These are phyloP conservation scores for Aphis craccivora DNA, from an alignment of 1,140 invertebrate genomes.

Conservation along the genomic window DNA sequence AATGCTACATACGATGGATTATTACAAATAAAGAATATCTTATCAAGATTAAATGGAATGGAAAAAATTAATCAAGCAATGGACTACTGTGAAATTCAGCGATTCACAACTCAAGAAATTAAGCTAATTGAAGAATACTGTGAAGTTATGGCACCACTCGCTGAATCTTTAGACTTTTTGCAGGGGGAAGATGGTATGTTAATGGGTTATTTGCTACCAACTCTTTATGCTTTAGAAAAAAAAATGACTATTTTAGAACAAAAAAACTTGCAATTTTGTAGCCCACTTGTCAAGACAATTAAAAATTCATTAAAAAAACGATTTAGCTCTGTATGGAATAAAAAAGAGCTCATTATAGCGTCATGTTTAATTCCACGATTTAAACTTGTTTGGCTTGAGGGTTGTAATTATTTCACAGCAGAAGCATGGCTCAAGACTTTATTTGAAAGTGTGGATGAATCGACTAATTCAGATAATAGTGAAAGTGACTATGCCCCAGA, in stretches of 20 bases:
- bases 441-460: no score
- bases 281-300: not conserved
- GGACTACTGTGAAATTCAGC: conserved; percentile 4
- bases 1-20: not conserved
- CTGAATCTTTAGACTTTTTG: conserved; percentile 10
- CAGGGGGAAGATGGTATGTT: conserved; percentile 9
- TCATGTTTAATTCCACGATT: conserved; percentile 15
- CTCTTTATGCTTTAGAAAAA: not conserved
- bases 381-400: not conserved
- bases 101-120: not conserved
- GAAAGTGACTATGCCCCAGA: no score
- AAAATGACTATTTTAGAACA: not conserved
- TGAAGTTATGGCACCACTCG: not conserved
- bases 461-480: no score
- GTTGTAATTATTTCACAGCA: not conserved
- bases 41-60: not conserved
- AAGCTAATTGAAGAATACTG: not conserved
- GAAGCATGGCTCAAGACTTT: no score
- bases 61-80: not conserved
- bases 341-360: not conserved
- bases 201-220: not conserved
- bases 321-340: not conserved
- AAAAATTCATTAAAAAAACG: not conserved
- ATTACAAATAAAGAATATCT: conserved; percentile 9
- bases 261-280: not conserved